Percentiles rank a stretch among this genome's conserved stretches.
These are phyloP conservation scores for Prionailurus viverrinus DNA, from an alignment of 2,113 vertebrate species.

Conservation along the genomic window DNA sequence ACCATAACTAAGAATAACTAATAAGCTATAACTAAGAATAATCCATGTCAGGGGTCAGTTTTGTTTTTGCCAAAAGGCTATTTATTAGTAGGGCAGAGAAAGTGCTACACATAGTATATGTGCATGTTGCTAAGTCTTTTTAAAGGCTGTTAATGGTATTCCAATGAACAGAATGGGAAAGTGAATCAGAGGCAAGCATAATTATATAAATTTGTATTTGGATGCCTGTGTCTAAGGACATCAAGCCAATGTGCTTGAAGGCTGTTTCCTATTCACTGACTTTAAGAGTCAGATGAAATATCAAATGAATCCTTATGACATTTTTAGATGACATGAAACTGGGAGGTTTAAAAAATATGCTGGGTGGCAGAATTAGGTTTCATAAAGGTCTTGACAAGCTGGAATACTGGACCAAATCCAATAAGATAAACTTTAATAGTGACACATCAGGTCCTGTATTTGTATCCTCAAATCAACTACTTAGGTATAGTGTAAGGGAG, in stretches of 20 bases:
- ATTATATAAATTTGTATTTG: slow-evolving; percentile 68
- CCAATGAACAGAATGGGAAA: slow-evolving; percentile 36
- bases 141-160: slow-evolving; percentile 60
- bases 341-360: slow-evolving; percentile 55
- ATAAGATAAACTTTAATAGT: slow-evolving; percentile 43
- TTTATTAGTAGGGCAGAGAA: slow-evolving; percentile 21
- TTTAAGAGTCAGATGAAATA: slow-evolving; percentile 69
- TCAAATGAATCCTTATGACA: slow-evolving; percentile 60
- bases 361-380: slow-evolving; percentile 66
- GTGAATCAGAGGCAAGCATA: slow-evolving; percentile 54
- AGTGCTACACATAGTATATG: slow-evolving; percentile 7
- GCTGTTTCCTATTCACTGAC: slow-evolving; percentile 69
- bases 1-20: neutral
- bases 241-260: slow-evolving; percentile 54
- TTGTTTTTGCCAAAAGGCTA: slow-evolving; percentile 13
- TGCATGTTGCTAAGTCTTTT: slow-evolving; percentile 41
- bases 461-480: slow-evolving; percentile 34
- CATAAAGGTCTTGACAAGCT: slow-evolving; percentile 49
- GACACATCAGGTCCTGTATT: slow-evolving; percentile 21
- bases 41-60: neutral
- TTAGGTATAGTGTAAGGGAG: neutral
- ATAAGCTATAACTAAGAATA: neutral
- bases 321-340: slow-evolving; percentile 65
- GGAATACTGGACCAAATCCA: neutral
- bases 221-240: slow-evolving; percentile 52